phyloP scores from a whole-genome alignment of 2,888 invertebrate genomes.

The Diaprepes abbreviatus region DNA sequence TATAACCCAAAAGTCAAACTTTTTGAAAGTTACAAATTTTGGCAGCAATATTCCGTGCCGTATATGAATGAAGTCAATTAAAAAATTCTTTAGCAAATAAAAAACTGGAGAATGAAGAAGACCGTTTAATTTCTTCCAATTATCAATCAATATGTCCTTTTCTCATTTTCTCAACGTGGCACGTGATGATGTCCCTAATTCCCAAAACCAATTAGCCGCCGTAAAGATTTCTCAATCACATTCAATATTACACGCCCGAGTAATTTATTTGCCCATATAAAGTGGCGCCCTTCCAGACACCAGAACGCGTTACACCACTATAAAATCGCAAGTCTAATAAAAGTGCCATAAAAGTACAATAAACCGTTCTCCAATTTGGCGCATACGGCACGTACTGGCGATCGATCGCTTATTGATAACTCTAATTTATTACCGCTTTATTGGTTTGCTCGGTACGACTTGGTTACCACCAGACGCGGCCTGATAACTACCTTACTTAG shows the following conservation, averaged over 20 bases:
- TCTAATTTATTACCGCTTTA: conserved; percentile 13
- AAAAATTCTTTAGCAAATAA: too few relatives aligned
- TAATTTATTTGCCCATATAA: conserved; percentile 15
- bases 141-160: too few relatives aligned
- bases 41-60: too few relatives aligned
- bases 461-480: conserved; percentile 8
- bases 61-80: too few relatives aligned
- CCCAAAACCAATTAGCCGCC: conserved; percentile 3
- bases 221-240: conserved; percentile 1
- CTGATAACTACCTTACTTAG: not conserved
- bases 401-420: conserved; percentile 28
- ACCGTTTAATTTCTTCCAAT: too few relatives aligned
- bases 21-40: too few relatives aligned
- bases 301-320: conserved; percentile 8
- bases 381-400: conserved; percentile 21
- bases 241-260: conserved; percentile 1
- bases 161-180: too few relatives aligned
- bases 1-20: too few relatives aligned
- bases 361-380: conserved; percentile 20
- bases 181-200: too few relatives aligned
- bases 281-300: conserved; percentile 26
- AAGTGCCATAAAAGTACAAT: conserved; percentile 17
- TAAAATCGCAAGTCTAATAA: conserved; percentile 15
- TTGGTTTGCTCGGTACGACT: conserved; percentile 18
- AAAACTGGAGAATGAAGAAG: too few relatives aligned